Conservation (phyloP, 1,140 invertebrate genomes). For the Drosophila baimaii region DNA sequence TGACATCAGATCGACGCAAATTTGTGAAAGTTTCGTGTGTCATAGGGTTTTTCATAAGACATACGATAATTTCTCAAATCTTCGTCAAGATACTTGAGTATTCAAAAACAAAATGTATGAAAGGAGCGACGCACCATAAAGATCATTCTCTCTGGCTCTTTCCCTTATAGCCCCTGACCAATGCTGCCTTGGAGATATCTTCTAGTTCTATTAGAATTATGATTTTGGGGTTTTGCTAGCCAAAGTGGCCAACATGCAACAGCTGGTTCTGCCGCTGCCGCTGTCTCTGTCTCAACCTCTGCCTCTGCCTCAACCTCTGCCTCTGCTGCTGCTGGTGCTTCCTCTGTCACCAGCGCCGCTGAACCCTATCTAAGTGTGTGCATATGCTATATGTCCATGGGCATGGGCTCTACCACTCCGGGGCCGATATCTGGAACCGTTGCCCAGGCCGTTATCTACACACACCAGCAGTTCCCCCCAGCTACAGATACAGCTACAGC, state of each 20-base stretch:
- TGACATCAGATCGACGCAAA: too few species aligned
- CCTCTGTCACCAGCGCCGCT: constrained; percentile 1
- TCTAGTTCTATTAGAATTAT: too few species aligned
- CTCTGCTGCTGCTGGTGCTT: not conserved
- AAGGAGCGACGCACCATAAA: too few species aligned
- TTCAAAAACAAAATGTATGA: too few species aligned
- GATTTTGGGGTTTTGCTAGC: not conserved
- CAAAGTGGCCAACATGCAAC: constrained; percentile 27
- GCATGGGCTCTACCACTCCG: constrained; percentile 47
- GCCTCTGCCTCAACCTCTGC: not conserved
- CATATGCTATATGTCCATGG: constrained; percentile 49
- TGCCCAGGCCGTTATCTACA: constrained; percentile 59
- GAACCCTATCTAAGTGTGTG: constrained; percentile 13
- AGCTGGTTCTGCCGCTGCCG: constrained; percentile 17
- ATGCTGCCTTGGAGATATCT: too few species aligned
- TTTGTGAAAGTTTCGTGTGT: too few species aligned
- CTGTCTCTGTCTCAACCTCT: not conserved
- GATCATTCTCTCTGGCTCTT: too few species aligned
- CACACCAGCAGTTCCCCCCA: constrained; percentile 50
- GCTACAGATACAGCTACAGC: not conserved
- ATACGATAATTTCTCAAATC: too few species aligned
- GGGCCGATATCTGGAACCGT: constrained; percentile 61
- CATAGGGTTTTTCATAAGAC: too few species aligned
- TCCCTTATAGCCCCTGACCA: too few species aligned
- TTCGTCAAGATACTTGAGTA: too few species aligned